phyloP scores from a whole-genome alignment of 2,113 vertebrate genomes.

The Larimichthys polyactis region DNA sequence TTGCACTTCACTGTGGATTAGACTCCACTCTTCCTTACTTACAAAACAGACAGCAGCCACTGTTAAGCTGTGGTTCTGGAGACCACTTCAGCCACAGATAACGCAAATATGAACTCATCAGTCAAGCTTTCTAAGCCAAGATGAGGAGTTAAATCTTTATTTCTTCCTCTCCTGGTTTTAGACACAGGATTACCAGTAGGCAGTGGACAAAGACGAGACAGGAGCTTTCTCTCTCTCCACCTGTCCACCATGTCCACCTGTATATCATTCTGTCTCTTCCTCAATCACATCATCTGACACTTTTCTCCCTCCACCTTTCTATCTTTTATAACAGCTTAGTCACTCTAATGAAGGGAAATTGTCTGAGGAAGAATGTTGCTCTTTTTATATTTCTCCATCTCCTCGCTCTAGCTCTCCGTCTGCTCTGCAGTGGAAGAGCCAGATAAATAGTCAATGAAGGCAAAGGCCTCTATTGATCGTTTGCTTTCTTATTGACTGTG shows the following conservation, averaged over 20 bases:
- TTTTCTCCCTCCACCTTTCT: neutral
- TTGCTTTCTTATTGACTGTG: slow-evolving; percentile 25
- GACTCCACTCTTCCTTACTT: slow-evolving; percentile 10
- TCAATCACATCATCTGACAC: neutral
- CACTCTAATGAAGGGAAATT: neutral
- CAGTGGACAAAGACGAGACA: slow-evolving; percentile 19
- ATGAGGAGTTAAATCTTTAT: slow-evolving; percentile 40
- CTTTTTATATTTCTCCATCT: slow-evolving; percentile 22
- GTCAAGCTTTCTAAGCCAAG: slow-evolving; percentile 46
- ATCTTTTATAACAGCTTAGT: neutral
- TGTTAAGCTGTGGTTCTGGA: neutral
- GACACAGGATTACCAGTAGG: slow-evolving; percentile 50
- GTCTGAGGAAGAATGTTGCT: neutral
- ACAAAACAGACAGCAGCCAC: slow-evolving; percentile 26
- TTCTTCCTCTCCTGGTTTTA: slow-evolving; percentile 30
- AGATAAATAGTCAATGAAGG: slow-evolving; percentile 36
- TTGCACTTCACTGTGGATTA: slow-evolving; percentile 21
- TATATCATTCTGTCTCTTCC: slow-evolving; percentile 15
- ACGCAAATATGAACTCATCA: slow-evolving; percentile 50
- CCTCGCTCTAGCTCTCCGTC: neutral
- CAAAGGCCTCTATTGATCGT: slow-evolving; percentile 11
- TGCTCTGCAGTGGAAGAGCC: neutral
- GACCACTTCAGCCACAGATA: slow-evolving; percentile 34
- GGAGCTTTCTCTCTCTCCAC: neutral
- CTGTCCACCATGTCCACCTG: neutral